Percentiles rank a stretch among this genome's conserved stretches.
Evolutionary conservation across 2,888 invertebrate genomes (phyloP).

Genomic region (Oscheius sp.): DNA sequence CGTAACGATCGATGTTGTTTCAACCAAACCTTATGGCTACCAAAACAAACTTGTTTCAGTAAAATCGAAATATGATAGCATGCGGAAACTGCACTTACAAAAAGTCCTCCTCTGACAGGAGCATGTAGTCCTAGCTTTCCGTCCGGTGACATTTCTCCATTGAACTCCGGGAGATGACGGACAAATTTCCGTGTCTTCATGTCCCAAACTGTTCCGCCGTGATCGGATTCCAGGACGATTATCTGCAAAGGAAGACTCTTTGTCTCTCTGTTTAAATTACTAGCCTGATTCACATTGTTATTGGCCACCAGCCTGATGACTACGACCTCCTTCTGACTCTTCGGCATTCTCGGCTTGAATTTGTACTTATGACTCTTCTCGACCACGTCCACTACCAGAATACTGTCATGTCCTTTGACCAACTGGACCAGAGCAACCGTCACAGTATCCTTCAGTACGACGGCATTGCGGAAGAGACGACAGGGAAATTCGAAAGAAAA

Average conservation of each 20-base stretch:
- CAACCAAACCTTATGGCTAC: neutral
- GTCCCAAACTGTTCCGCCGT: constrained; percentile 65
- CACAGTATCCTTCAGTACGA: constrained; percentile 52
- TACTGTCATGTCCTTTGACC: constrained; percentile 64
- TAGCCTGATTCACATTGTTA: constrained; percentile 56
- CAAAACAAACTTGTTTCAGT: too few relatives aligned
- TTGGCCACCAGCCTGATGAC: constrained; percentile 59
- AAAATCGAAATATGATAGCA: too few relatives aligned
- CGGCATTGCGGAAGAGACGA: constrained; percentile 63
- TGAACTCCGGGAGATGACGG: constrained; percentile 61
- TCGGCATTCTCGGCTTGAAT: constrained; percentile 62
- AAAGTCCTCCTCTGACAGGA: constrained; percentile 89
- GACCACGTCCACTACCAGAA: constrained; percentile 59
- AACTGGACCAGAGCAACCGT: constrained; percentile 44
- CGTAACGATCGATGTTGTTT: neutral
- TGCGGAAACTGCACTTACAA: constrained; percentile 74
- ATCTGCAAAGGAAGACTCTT: constrained; percentile 38
- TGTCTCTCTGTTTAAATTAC: too few relatives aligned
- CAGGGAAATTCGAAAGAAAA: constrained; percentile 67
- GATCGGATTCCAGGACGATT: constrained; percentile 66
- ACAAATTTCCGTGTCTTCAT: constrained; percentile 55
- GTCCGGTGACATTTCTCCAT: constrained; percentile 75
- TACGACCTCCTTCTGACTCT: constrained; percentile 65
- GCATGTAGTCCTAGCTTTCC: constrained; percentile 89
- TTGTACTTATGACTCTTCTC: constrained; percentile 62